These are phyloP conservation scores for Drosophila hydei DNA, from an alignment of 1,140 invertebrate species.

Conservation along the genomic window DNA sequence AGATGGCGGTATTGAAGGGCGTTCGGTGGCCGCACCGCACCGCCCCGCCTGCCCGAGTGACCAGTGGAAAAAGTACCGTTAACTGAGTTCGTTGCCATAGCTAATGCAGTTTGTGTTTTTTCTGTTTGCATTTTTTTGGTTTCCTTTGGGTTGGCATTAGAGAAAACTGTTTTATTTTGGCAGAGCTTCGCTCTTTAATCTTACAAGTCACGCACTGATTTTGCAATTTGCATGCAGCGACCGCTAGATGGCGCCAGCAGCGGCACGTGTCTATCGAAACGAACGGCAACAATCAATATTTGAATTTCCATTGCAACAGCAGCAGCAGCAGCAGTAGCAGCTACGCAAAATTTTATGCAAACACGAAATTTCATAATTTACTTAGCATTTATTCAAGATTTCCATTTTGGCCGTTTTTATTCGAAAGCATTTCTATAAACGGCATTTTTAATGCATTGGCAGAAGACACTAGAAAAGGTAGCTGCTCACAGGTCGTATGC, in stretches of 20 bases:
- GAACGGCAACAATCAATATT: conserved; percentile 43
- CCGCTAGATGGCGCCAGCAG: conserved; percentile 60
- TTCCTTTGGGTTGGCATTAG: conserved; percentile 8
- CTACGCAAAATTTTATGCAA: conserved; percentile 51
- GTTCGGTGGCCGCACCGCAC: background rate
- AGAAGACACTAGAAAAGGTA: background rate
- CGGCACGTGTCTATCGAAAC: conserved; percentile 46
- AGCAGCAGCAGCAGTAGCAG: background rate
- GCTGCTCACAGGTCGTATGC: conserved; percentile 1
- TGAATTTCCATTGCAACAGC: conserved; percentile 21
- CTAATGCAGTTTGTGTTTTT: conserved; percentile 40
- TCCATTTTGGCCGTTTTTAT: conserved; percentile 5
- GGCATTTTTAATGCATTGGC: background rate
- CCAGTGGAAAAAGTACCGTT: conserved; percentile 38
- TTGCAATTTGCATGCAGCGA: conserved; percentile 71
- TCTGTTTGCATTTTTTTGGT: background rate
- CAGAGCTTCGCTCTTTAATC: conserved; percentile 40
- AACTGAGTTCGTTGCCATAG: conserved; percentile 64
- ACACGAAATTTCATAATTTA: conserved; percentile 21
- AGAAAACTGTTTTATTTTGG: conserved; percentile 37
- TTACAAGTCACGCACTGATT: conserved; percentile 77
- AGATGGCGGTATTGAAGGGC: conserved; percentile 36
- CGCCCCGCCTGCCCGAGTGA: background rate
- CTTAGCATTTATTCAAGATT: conserved; percentile 9
- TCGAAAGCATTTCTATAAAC: background rate